Conservation (phyloP, 2,888 invertebrate genomes). For the Pecten maximus region DNA sequence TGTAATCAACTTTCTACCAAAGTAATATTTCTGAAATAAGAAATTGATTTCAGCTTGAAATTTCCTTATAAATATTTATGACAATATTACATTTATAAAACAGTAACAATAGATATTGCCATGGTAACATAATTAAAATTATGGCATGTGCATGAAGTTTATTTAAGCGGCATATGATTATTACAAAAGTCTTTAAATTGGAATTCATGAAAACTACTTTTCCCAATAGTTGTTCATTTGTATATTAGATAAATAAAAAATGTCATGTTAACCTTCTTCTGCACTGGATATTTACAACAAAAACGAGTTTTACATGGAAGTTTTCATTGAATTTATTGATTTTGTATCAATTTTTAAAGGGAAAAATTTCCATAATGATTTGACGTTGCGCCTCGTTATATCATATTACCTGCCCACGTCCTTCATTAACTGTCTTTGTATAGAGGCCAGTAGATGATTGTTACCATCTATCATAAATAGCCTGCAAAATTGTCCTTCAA, state of each 20-base stretch:
- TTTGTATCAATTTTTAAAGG: not conserved
- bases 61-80: not conserved
- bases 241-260: not conserved
- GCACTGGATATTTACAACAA: not conserved
- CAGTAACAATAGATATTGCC: not conserved
- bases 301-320: not conserved
- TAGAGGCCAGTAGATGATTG: not conserved
- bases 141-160: not conserved
- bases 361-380: not conserved
- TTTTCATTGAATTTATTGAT: not conserved
- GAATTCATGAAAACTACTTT: not conserved
- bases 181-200: not conserved
- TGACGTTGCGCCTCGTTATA: not conserved
- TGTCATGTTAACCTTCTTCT: not conserved
- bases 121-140: not conserved
- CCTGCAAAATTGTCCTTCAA: too few relatives aligned
- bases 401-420: not conserved
- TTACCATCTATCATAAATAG: not conserved
- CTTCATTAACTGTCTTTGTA: too few relatives aligned
- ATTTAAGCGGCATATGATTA: not conserved
- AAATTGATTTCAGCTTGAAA: not conserved
- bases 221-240: not conserved
- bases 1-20: not conserved
- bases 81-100: not conserved
- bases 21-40: not conserved